Evolutionary conservation across 2,113 vertebrate genomes (phyloP), one percentile per base, ranked within the genome.

Genomic region (Procapra przewalskii): DNA sequence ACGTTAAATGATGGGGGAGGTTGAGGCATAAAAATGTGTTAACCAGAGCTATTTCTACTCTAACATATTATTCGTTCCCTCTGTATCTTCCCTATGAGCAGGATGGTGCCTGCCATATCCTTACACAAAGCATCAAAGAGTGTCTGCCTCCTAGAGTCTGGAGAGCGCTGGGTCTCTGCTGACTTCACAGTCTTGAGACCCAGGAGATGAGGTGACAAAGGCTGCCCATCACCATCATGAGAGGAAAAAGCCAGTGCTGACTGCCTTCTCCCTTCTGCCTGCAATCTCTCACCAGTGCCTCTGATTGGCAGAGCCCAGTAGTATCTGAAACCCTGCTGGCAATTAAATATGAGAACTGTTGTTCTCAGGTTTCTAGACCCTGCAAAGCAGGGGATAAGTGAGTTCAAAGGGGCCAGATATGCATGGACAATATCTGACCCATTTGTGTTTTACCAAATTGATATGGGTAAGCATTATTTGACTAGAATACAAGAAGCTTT

Each of bases 71-170:
- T 90, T 85, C 67, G 27, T 52, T 88, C 40, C 75, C 59, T 75
- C 60, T 87, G 55, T 17, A 45, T 81, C 87, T 62, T 90, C 27
- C n/a, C 25, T 55, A 75, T 36, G 16, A 86, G 14, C 54, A 75
- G 52, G 77, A 43, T 85, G 31, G 29, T 94, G 60, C 43, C 79
- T 88, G 77, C 23, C 19, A 87, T 13, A 75, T 82, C 60, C 77
- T 85, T 48, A 84, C 21, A 93, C n/a, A 97, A 75, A 94, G 45
- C 94, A 71, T 91, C 64, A 91, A 60, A 92, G 75, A 75, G 16
- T 8, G 31, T 54, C 64, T 93, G 17, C 55, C 83, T 91, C 54
- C 64, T 62, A 43, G 75, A 67, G 15, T 71, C 54, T 88, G 33
- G 52, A 93, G 87, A 50, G 19, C 33, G 16, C 45, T 48, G 19